Base-by-base conservation (phyloP, 37 sponge, comb jelly and placozoan species). In the Halichondria panicea region DNA sequence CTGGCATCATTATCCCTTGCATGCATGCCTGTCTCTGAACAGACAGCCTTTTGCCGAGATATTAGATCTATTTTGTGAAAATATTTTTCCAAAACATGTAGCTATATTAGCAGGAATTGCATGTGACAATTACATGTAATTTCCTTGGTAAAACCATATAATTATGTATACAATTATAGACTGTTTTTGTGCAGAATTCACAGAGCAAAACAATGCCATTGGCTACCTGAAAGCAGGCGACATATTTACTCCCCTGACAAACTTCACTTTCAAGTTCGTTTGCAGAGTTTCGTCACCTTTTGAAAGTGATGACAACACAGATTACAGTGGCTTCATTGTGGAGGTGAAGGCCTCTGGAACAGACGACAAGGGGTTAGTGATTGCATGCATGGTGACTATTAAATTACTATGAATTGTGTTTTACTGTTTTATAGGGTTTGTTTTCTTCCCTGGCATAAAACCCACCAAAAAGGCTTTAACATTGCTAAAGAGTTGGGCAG, bases 261-360 rank as follows among this genome's bases (percentile, higher is more conserved):
- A 58, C 60, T 58, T 58, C 60, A 58, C 60, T 22, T 24, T 58
- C 25, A 11, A 21, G 60, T 58, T 58, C 60, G n/a, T 58, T 27
- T 24, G 60, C 19, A 58, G n/a, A 27, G 27, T 58, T 6, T 24
- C 60, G 12, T 22, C n/a, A n/a, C n/a, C n/a, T n/a, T n/a, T n/a
- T n/a, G n/a, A n/a, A n/a, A n/a, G 27, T 21, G 60, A 58, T 24
- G n/a, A n/a, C 25, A 27, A 58, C 12, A 12, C 15, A 21, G 60
- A 58, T 58, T 58, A 24, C 60, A 58, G n/a, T 58, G 60, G 60
- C 6, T 58, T 58, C n/a, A 58, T 58, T 22, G 60, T 58, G 7
- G 27, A n/a, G n/a, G 60, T 58, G 60, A 58, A 58, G n/a, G n/a
- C 60, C 7, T 7, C 15, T 58, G 60, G 60, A 21, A 12, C 19